These are phyloP conservation scores for Corythucha ciliata DNA, from an alignment of 2,888 invertebrate species.

Conservation along the genomic window DNA sequence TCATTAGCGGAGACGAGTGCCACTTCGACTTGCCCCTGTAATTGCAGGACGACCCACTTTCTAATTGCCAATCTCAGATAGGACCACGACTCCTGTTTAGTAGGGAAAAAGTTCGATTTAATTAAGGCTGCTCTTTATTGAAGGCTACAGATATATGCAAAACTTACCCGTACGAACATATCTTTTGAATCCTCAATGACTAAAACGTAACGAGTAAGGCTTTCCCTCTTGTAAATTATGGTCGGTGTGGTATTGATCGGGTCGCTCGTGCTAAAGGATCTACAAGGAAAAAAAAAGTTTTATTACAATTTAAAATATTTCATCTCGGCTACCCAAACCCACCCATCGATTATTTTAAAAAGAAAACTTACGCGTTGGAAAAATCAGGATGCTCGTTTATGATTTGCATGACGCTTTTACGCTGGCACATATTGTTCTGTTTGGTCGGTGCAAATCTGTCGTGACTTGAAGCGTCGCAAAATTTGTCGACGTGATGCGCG, in stretches of 20 bases:
- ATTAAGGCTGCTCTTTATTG: not conserved
- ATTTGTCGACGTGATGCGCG: constrained; percentile 47
- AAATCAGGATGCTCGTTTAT: constrained; percentile 50
- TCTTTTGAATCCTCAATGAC: constrained; percentile 51
- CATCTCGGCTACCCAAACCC: constrained; percentile 3
- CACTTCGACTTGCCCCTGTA: constrained; percentile 47
- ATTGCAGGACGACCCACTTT: constrained; percentile 50
- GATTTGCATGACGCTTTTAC: constrained; percentile 51
- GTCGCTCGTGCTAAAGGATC: constrained; percentile 29
- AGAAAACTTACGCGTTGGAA: constrained; percentile 38
- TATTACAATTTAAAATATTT: not conserved
- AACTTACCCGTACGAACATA: constrained; percentile 45
- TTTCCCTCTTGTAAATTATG: constrained; percentile 47
- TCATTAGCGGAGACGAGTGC: constrained; percentile 46
- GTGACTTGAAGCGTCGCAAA: constrained; percentile 54
- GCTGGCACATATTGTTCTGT: constrained; percentile 54
- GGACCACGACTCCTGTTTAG: constrained; percentile 48
- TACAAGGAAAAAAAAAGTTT: constrained; percentile 32
- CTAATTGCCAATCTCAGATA: constrained; percentile 50
- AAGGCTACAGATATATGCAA: not conserved
- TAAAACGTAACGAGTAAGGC: constrained; percentile 48
- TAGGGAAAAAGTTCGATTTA: not conserved
- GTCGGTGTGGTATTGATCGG: constrained; percentile 43
- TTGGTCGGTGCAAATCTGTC: constrained; percentile 55
- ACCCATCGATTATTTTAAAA: not conserved